Conservation (phyloP, 2,888 invertebrate species). For the Leptinotarsa haldemani region DNA sequence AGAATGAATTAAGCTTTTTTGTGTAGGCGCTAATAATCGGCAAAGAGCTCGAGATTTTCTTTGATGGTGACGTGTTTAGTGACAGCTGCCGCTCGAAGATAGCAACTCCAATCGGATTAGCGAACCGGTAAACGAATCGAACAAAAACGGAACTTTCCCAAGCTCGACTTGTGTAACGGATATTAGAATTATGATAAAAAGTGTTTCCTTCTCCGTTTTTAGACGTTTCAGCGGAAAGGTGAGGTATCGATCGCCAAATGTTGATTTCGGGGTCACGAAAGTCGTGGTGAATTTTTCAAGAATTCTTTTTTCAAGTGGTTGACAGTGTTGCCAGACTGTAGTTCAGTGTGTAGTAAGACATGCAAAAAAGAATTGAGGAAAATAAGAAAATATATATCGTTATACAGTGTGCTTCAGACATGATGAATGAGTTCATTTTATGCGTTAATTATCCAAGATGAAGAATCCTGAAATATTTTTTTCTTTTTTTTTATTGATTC, state of each 20-base stretch:
- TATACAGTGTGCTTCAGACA: no score
- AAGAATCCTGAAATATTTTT: no score
- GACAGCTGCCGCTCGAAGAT: conserved; percentile 53
- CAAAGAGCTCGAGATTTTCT: conserved; percentile 36
- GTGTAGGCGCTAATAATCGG: conserved; percentile 40
- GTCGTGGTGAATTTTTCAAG: neutral
- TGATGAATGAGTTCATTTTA: no score
- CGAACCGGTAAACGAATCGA: conserved; percentile 57
- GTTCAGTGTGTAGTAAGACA: no score
- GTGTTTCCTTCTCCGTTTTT: conserved; percentile 18
- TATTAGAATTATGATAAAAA: conserved; percentile 52
- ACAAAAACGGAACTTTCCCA: conserved; percentile 54
- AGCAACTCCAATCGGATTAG: conserved; percentile 56
- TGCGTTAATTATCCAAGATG: no score
- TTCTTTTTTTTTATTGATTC: no score
- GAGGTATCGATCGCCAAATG: conserved; percentile 4
- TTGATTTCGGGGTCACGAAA: neutral
- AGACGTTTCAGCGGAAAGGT: conserved; percentile 6
- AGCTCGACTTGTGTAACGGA: conserved; percentile 55
- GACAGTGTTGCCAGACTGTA: no score
- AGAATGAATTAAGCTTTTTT: conserved; percentile 42
- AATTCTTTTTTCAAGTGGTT: no score
- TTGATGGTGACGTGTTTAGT: conserved; percentile 45
- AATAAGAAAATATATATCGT: no score
- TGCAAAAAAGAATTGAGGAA: no score